These are phyloP conservation scores for Balanococcus diminutus DNA, from an alignment of 2,888 invertebrate genomes.

Conservation along the genomic window DNA sequence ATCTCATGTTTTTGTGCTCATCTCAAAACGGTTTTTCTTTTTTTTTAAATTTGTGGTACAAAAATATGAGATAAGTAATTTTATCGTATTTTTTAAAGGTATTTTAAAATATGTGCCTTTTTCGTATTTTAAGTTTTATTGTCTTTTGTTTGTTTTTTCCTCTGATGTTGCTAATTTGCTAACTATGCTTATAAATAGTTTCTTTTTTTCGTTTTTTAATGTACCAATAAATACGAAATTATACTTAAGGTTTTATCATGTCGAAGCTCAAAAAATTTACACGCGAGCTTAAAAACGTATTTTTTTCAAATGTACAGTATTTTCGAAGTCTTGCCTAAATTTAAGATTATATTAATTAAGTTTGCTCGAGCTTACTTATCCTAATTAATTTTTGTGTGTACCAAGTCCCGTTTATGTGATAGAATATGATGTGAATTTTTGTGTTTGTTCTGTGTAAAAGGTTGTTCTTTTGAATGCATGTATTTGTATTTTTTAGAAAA, in stretches of 20 bases:
- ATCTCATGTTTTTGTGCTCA: conserved; percentile 35
- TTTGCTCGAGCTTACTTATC: conserved; percentile 22
- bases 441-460: not conserved
- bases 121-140: not conserved
- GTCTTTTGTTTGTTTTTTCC: not conserved
- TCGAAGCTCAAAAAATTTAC: not conserved
- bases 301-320: conserved; percentile 32
- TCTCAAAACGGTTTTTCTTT: not conserved
- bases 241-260: not conserved
- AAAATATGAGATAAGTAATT: conserved; percentile 32
- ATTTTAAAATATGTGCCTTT: conserved; percentile 8
- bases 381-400: conserved; percentile 13
- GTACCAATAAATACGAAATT: not conserved
- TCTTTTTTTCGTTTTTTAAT: not conserved
- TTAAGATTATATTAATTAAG: not conserved
- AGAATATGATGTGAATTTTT: conserved; percentile 3
- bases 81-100: conserved; percentile 12
- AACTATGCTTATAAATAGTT: not conserved
- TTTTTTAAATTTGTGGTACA: not conserved
- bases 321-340: not conserved
- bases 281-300: not conserved
- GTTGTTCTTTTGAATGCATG: not conserved
- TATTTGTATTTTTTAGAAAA: not conserved
- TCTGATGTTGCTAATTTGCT: not conserved
- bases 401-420: conserved; percentile 25